phyloP scores from a whole-genome alignment of 2,888 invertebrate species.

The Tipula vernalis region DNA sequence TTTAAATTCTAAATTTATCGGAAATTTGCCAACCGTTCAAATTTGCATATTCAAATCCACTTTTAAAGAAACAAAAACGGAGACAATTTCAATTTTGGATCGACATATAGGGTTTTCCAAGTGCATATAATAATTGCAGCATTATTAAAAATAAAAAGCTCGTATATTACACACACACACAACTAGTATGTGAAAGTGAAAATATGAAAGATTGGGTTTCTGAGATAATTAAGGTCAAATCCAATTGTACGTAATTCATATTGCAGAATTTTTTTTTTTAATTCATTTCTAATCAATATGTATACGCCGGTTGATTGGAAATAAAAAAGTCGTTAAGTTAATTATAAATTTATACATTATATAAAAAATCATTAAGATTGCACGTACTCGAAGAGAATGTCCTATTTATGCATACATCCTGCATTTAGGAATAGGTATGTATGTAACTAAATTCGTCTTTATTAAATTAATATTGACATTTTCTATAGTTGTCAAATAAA shows the following conservation, averaged over 20 bases:
- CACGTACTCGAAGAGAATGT: neutral
- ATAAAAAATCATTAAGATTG: neutral
- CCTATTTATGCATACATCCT: neutral
- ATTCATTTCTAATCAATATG: neutral
- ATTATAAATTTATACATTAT: neutral
- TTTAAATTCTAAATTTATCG: too few species aligned
- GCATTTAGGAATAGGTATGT: neutral
- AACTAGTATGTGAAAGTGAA: neutral
- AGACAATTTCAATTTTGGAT: too few species aligned
- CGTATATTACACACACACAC: neutral
- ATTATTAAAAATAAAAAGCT: neutral
- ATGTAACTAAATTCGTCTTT: neutral
- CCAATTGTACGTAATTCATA: neutral
- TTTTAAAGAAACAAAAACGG: too few species aligned
- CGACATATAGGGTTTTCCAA: neutral
- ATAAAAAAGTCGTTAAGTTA: neutral
- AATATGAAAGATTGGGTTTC: neutral
- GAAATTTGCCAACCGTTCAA: neutral
- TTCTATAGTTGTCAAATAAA: neutral
- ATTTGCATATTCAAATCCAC: too few species aligned
- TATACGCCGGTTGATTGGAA: neutral
- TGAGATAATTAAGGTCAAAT: neutral
- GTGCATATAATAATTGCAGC: neutral
- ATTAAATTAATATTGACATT: neutral
- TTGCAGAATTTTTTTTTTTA: neutral